A percentile compares a stretch with the other conserved stretches of the same genome.
Evolutionary conservation across 2,113 vertebrate species (phyloP).

Genomic region (Pelodiscus sinensis): DNA sequence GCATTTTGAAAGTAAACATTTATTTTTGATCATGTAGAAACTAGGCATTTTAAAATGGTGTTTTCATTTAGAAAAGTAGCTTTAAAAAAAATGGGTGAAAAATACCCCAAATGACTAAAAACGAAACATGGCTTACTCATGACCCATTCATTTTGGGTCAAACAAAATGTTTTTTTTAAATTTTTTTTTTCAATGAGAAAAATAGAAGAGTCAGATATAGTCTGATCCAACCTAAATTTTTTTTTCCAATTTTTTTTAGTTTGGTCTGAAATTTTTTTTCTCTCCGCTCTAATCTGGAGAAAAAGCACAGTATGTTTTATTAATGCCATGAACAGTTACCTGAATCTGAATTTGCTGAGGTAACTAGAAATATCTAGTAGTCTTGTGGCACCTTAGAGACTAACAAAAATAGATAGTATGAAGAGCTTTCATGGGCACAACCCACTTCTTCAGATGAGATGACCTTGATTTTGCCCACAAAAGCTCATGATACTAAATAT

Average conservation of each 20-base stretch:
- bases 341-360: not conserved
- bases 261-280: not conserved
- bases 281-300: too few species aligned
- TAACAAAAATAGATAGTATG: too few species aligned
- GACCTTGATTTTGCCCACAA: too few species aligned
- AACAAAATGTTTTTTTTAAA: too few species aligned
- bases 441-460: too few species aligned
- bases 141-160: not conserved
- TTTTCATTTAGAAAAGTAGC: not conserved
- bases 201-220: not conserved
- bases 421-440: too few species aligned
- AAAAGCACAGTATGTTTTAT: not conserved
- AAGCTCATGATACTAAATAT: too few species aligned
- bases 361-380: not conserved
- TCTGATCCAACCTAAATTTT: not conserved
- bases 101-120: not conserved
- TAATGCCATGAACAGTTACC: not conserved
- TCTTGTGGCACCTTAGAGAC: too few species aligned
- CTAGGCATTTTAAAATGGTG: not conserved
- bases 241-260: not conserved
- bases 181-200: not conserved
- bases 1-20: not conserved
- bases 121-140: not conserved
- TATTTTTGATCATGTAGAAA: not conserved
- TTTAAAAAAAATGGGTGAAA: not conserved